These are phyloP conservation scores for Porites divaricata DNA, from an alignment of 92 coral and sea anemone genomes.

Conservation along the genomic window DNA sequence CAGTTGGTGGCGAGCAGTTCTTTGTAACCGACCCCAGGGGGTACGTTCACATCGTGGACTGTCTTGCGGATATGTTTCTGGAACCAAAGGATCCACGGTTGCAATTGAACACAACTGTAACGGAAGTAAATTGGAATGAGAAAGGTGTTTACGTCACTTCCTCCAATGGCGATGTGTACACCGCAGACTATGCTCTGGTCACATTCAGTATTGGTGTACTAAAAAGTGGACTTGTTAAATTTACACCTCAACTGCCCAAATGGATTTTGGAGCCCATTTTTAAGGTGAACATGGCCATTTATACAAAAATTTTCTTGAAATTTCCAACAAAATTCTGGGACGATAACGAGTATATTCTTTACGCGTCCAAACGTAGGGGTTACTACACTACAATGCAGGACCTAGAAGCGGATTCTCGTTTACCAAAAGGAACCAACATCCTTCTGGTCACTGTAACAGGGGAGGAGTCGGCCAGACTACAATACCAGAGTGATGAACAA, in stretches of 20 bases:
- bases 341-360: conserved; percentile 53
- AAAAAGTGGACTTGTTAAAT: conserved; percentile 66
- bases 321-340: conserved; percentile 84
- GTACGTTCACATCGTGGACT: conserved; percentile 20
- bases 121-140: conserved; percentile 17
- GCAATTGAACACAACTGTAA: conserved; percentile 50
- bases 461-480: conserved; percentile 77
- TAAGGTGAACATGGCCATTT: conserved; percentile 52
- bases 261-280: conserved; percentile 80
- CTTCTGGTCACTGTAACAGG: conserved; percentile 84
- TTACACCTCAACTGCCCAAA: conserved; percentile 68
- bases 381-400: conserved; percentile 66
- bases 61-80: conserved; percentile 56
- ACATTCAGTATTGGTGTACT: conserved; percentile 87
- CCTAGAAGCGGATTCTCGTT: conserved; percentile 68
- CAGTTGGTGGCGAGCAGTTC: conserved; percentile 46
- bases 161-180: conserved; percentile 51
- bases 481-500: conserved; percentile 58
- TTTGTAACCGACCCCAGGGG: background rate
- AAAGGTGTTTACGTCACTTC: conserved; percentile 56
- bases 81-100: conserved; percentile 63
- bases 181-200: conserved; percentile 64
- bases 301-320: conserved; percentile 71
- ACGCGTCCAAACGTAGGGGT: conserved; percentile 54
- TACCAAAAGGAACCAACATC: conserved; percentile 84